Base-by-base conservation (phyloP, 2,888 invertebrate species). In the Chrysolina oricalcia region DNA sequence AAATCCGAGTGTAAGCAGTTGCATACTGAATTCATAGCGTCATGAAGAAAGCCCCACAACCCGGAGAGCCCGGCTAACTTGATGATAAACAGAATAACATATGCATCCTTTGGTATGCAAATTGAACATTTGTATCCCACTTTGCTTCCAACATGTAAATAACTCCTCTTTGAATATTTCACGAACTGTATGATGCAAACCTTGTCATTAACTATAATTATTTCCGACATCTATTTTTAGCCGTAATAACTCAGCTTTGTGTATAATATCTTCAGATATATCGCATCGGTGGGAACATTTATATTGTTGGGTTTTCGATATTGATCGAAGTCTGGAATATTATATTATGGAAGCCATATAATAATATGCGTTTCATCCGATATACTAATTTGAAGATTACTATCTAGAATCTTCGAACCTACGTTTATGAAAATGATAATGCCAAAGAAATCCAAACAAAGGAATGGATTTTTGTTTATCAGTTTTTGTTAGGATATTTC, bases 71-170 rank as follows among this genome's bases (percentile, higher is more conserved):
- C 35, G 8, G 35, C 59, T 59, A 59, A 53, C 53, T 53, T 53
- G 23, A 59, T 59, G 59, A 68, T 21, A 53, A 68, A 53, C 68
- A 40, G 40, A 53, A 53, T 68, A 68, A 68, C 59, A 59, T 68
- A 40, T 68, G 68, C 68, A 68, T 68, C 68, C 68, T 68, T 68
- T 68, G 43, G 27, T 68, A 68, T 68, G 68, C 41, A 53, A 68
- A 68, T 68, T 53, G 53, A 68, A 68, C 50, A 68, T 68, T 68
- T 68, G 53, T 59, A 35, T 59, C 53, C 21, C 53, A 53, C 53
- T 53, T 59, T 35, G 68, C 53, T 53, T 40, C 53, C 40, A 35
- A 68, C 68, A 56, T 68, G 68, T 68, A 68, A 68, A 68, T 68
- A 43, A 53, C 53, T 68, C 40, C 53, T 35, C 53, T 68, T 68